Percentiles rank a stretch among this genome's conserved stretches.
Evolutionary conservation across 2,797 vertebrate species (phyloP).

Genomic region (Sebastes goodei): DNA sequence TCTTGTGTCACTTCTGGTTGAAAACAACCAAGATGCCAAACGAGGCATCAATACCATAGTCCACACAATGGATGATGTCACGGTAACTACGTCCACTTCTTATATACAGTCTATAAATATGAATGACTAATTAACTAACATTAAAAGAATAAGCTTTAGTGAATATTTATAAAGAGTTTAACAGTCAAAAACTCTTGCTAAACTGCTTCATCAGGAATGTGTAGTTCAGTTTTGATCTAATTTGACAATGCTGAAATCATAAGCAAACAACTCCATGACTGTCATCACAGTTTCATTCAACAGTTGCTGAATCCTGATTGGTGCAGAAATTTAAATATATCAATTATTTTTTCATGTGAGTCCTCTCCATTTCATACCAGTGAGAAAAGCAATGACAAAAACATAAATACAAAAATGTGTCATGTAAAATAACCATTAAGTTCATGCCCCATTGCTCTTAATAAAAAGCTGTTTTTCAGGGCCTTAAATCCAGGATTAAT

Average conservation of each 20-base stretch:
- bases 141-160: neutral
- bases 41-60: no score
- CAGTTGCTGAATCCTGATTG: neutral
- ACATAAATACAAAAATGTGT: neutral
- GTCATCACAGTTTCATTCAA: neutral
- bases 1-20: no score
- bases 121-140: neutral
- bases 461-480: neutral
- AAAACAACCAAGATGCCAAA: rapidly evolving
- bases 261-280: neutral
- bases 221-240: neutral
- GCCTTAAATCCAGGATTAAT: neutral
- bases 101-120: neutral
- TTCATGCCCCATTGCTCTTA: neutral
- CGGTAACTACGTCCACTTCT: no score
- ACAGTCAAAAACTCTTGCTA: neutral
- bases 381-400: neutral
- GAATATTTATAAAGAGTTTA: conserved; percentile 7
- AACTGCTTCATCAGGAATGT: neutral
- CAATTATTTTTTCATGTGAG: neutral
- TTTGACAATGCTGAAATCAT: neutral
- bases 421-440: neutral
- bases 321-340: neutral
- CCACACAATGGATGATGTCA: no score
- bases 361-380: neutral